Evolutionary conservation across 1,140 invertebrate species (phyloP).

Genomic region (Drosophila bocki): DNA sequence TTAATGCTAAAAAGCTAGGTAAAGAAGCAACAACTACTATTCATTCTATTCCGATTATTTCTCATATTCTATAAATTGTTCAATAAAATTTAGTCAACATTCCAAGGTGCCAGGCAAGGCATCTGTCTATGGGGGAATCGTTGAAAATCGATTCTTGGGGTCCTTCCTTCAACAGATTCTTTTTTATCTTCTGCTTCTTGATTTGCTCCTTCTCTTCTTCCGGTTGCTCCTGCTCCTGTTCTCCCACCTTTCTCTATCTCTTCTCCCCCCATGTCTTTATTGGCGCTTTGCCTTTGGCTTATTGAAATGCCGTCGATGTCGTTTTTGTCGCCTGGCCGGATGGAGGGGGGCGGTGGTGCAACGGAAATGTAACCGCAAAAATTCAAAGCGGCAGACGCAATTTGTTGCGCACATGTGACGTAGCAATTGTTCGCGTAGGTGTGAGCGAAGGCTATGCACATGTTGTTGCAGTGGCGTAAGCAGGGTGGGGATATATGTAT

Average conservation of each 20-base stretch:
- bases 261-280: slow-evolving; percentile 10
- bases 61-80: neutral
- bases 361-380: slow-evolving; percentile 82
- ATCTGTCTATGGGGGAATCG: slow-evolving; percentile 5
- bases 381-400: slow-evolving; percentile 79
- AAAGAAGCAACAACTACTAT: too few species aligned
- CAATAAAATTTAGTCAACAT: neutral
- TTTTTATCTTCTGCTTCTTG: slow-evolving; percentile 11
- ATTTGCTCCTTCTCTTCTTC: neutral
- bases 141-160: slow-evolving; percentile 20
- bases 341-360: slow-evolving; percentile 43
- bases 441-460: slow-evolving; percentile 15
- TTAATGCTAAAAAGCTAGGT: too few species aligned
- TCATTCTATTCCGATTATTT: neutral
- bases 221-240: neutral
- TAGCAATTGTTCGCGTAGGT: slow-evolving; percentile 24
- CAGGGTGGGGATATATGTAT: neutral
- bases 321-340: slow-evolving; percentile 14
- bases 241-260: neutral
- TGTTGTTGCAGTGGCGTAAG: neutral
- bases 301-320: slow-evolving; percentile 79
- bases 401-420: slow-evolving; percentile 80
- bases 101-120: slow-evolving; percentile 16
- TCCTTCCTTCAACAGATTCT: slow-evolving; percentile 20
- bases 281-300: slow-evolving; percentile 51